Evolutionary conservation across 92 coral and sea anemone species (phyloP).

Genomic region (Porites rus): DNA sequence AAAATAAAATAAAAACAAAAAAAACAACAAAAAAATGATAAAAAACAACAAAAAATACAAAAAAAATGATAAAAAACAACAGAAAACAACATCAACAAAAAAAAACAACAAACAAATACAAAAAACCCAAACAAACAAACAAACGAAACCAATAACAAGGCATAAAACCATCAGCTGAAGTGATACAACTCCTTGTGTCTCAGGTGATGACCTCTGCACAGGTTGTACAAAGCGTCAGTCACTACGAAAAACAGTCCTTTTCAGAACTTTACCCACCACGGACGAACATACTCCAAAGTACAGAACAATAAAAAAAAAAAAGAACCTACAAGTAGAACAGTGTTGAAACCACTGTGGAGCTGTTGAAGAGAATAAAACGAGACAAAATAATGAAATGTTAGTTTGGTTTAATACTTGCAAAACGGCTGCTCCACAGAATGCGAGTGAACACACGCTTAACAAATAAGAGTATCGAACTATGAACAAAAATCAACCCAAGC

Average conservation of each 20-base stretch:
- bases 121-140: neutral
- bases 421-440: too few species aligned
- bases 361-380: too few species aligned
- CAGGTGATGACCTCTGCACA: too few species aligned
- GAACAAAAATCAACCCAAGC: too few species aligned
- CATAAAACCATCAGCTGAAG: neutral
- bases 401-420: too few species aligned
- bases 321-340: neutral
- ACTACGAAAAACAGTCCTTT: neutral
- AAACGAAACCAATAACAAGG: neutral
- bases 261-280: neutral
- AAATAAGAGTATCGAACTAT: too few species aligned
- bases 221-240: too few species aligned
- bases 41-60: neutral
- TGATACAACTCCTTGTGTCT: neutral
- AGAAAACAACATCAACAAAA: neutral
- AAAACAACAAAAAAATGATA: neutral
- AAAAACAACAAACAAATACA: too few species aligned
- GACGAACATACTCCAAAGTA: too few species aligned
- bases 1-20: neutral
- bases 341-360: constrained; percentile 14
- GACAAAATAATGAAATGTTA: too few species aligned
- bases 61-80: neutral
- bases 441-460: too few species aligned
- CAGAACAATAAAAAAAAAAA: neutral